A percentile compares a stretch with the other conserved stretches of the same genome.
These are phyloP conservation scores for Pocillopora verrucosa DNA, from an alignment of 64 coral and sea anemone genomes.

Conservation along the genomic window DNA sequence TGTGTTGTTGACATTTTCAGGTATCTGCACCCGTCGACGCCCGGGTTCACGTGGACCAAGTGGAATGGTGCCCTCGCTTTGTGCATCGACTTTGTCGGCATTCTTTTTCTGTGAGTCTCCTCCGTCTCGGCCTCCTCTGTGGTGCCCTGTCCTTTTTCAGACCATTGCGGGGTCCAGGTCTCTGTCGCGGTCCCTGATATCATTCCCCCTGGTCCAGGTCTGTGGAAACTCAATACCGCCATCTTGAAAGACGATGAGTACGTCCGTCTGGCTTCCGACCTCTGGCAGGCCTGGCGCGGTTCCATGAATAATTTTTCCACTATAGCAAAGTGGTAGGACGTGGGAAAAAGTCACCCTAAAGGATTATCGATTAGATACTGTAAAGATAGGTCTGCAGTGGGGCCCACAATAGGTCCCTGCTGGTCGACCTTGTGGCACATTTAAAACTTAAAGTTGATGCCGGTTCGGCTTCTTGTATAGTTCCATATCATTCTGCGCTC, in stretches of 20 bases:
- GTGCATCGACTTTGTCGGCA: conserved; percentile 38
- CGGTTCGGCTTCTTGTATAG: background rate
- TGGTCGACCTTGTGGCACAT: background rate
- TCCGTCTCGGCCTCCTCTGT: background rate
- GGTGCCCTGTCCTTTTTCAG: too few species aligned
- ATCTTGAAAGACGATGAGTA: conserved; percentile 18
- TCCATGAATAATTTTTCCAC: background rate
- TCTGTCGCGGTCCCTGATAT: too few species aligned
- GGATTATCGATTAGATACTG: background rate
- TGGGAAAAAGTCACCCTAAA: conserved; percentile 8
- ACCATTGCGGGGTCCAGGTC: too few species aligned
- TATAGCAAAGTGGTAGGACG: conserved; percentile 56
- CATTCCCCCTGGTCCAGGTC: conserved; percentile 8
- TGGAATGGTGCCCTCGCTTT: background rate
- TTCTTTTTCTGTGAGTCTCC: background rate
- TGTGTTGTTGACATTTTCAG: conserved; percentile 18
- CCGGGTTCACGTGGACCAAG: conserved; percentile 26
- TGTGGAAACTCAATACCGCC: conserved; percentile 53
- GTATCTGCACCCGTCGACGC: background rate
- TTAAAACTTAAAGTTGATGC: conserved; percentile 2
- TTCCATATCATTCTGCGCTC: background rate
- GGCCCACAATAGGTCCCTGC: background rate
- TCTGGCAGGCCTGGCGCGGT: conserved; percentile 24
- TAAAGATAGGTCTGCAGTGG: too few species aligned
- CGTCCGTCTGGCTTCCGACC: background rate